Evolutionary conservation across 30 jellyfish, hydroid and myxozoan genomes (phyloP), one percentile per base, ranked within the genome.

Genomic region (Aurelia aurita complex sp. Pacific): DNA sequence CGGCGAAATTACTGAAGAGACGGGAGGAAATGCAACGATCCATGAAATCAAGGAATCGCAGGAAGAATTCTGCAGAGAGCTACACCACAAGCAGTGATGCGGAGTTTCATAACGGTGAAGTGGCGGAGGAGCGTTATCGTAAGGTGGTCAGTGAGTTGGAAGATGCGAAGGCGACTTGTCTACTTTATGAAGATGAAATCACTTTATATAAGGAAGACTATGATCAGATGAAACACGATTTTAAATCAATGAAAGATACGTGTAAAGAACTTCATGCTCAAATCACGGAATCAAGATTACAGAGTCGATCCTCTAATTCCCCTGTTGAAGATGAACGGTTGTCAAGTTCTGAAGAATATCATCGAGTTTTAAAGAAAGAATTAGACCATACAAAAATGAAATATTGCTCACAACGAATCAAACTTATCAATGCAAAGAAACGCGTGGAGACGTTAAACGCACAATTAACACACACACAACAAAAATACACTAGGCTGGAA

Each of bases 371-470:
- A 83, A 93, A 88, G 34, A 82, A 79, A 19, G 98, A 92, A 78
- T 89, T 94, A 15, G 99, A 89, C 43, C 90, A 89, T 32, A 82
- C 96, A 2, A 94, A 94, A 81, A 80, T 84, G 91, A 78, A 71
- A 50, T 94, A 94, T 77, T 79, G 97, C 40, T 43, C 97, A 43
- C 99, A 94, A 68, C 70, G 95, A 74, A 94, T 94, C 10, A 94
- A 88, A 69, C 86, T 79, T 15, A 81, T 94, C 71, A 94, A 94
- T 74, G 99, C 99, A 19, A 79, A 95, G 19, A 94, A 94, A 76
- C 90, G 94, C 51, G 96, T 94, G 54, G 97, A 94, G 46, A 75
- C 80, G 8, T 75, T 94, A 46, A 94, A 89, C 90, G 71, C 67
- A 35, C 99, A 94, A 57, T 69, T 94, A 16, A 89, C 88, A 53